Base-by-base conservation (phyloP, 2,888 invertebrate species). In the Eupithecia pulchellata region DNA sequence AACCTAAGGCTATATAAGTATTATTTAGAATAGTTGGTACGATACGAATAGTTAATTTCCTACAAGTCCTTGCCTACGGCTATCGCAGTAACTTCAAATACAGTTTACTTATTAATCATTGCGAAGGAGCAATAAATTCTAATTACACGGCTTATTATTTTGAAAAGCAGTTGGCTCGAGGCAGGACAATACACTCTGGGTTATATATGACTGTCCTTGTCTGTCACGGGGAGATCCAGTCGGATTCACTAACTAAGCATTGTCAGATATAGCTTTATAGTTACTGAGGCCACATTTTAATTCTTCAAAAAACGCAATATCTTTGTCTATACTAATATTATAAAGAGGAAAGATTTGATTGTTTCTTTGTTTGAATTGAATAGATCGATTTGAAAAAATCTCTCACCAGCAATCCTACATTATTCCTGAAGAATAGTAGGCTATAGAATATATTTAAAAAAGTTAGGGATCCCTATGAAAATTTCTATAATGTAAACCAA, bases 131-230 rank as follows among this genome's bases (percentile, higher is more conserved):
- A 85, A 89, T 92, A 91, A 92, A 92, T 92, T 86, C 89, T 90
- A 90, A 91, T 92, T 91, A 91, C 88, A 89, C 78, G 84, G 87
- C 91, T 91, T 92, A 91, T 92, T 91, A 92, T 91, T 91, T 91
- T 87, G 84, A 90, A 85, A 86, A 85, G 82, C 82, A 81, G 80
- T 68, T 79, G 80, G 81, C 66, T 72, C 65, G 64, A 68, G 89
- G 89, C 89, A 89, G 90, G 85, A 89, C 89, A 89, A 90, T 90
- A 87, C 85, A 81, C 82, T 77, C 77, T 80, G 76, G 75, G 81
- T 88, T 84, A 86, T 88, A 84, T 83, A 79, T 75, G 64, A 61
- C 68, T 64, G 63, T 73, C 64, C 64, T 71, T 69, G 62, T 68
- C 75, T 74, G 70, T 71, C 75, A 68, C 66, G 13, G 72, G 66